These are phyloP conservation scores for Metacarcinus magister DNA, from an alignment of 2,888 invertebrate species.

Conservation along the genomic window DNA sequence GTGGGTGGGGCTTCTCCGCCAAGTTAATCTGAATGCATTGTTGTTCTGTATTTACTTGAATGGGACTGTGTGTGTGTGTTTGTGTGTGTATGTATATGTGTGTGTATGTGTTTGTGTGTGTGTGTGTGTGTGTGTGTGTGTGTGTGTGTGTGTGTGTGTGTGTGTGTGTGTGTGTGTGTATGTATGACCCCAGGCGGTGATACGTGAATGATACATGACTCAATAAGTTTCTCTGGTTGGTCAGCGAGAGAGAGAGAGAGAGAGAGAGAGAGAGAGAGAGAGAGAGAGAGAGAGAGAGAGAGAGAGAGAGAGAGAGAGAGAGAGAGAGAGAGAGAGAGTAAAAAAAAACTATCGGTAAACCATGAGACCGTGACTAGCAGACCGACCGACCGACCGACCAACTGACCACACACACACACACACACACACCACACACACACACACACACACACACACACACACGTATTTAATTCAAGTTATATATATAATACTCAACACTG, in stretches of 20 bases:
- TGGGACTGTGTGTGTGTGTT: background rate
- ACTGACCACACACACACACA: no score
- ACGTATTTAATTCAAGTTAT: no score
- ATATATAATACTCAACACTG: no score
- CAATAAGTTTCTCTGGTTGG: background rate
- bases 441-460: background rate
- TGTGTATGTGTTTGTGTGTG: background rate
- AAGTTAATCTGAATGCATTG: background rate
- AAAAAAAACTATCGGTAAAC: no score
- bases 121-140: slow-evolving; percentile 14
- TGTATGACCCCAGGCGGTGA: background rate
- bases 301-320: no score
- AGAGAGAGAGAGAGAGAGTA: no score
- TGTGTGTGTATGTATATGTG: background rate
- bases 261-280: background rate
- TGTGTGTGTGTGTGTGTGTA: slow-evolving; percentile 59
- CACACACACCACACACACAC: no score
- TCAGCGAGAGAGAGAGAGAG: slow-evolving; percentile 11
- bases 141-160: slow-evolving; percentile 44
- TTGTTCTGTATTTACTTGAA: background rate
- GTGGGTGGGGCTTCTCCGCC: slow-evolving; percentile 11
- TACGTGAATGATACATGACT: background rate
- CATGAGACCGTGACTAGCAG: no score
- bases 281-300: no score
- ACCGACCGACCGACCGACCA: no score